Conservation (phyloP, 2,888 invertebrate species). For the Cephonodes hylas region DNA sequence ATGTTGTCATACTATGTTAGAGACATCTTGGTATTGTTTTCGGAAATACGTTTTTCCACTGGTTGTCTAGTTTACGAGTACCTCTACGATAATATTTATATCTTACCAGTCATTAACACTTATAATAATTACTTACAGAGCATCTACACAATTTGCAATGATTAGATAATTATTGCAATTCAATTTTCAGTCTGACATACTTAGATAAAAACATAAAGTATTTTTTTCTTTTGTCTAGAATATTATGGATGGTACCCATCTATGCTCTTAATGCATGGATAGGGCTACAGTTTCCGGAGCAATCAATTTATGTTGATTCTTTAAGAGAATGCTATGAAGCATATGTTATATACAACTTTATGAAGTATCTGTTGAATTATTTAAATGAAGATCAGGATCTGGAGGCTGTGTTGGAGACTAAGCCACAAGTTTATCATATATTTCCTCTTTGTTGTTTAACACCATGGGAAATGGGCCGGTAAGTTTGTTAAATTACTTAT, state of each 20-base stretch:
- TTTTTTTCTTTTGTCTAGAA: conserved; percentile 77
- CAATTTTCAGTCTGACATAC: neutral
- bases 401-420: conserved; percentile 89
- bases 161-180: neutral
- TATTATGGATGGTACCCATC: conserved; percentile 98
- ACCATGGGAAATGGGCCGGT: conserved; percentile 97
- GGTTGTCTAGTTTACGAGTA: too few species aligned
- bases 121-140: too few species aligned
- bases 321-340: conserved; percentile 98
- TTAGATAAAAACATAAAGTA: neutral
- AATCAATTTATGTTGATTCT: conserved; percentile 96
- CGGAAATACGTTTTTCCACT: too few species aligned
- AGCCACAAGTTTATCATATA: conserved; percentile 93
- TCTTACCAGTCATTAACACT: too few species aligned
- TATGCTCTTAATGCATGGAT: conserved; percentile 97
- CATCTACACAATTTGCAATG: neutral
- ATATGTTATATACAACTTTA: conserved; percentile 98
- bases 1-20: too few species aligned
- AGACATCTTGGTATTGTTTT: too few species aligned
- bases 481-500: conserved; percentile 17
- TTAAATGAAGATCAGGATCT: conserved; percentile 93
- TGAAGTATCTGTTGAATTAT: conserved; percentile 96
- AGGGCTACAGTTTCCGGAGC: conserved; percentile 91
- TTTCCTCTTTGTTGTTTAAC: conserved; percentile 95
- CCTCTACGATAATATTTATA: too few species aligned